phyloP scores from a whole-genome alignment of 2,888 invertebrate species.

The Pollenia amentaria region DNA sequence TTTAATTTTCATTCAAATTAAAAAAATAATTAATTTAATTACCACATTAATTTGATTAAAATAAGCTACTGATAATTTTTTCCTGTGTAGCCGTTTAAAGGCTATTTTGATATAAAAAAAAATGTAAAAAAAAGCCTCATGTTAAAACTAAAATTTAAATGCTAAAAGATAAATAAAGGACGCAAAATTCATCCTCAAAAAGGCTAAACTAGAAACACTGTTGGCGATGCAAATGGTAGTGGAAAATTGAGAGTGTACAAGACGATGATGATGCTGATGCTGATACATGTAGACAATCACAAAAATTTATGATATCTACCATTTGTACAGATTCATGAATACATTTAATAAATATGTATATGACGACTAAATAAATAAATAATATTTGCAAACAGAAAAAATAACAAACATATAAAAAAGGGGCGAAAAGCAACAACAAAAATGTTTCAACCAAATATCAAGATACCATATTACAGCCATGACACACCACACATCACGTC shows the following conservation, averaged over 20 bases:
- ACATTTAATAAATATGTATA: slow-evolving; percentile 35
- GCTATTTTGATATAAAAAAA: too few species aligned
- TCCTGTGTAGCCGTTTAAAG: too few species aligned
- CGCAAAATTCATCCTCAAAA: too few species aligned
- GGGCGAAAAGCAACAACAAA: slow-evolving; percentile 13
- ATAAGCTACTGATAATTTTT: too few species aligned
- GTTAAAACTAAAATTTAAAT: too few species aligned
- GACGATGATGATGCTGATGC: not conserved
- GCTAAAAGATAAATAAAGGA: too few species aligned
- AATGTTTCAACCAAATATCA: slow-evolving; percentile 47
- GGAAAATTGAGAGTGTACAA: not conserved
- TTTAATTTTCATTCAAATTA: too few species aligned
- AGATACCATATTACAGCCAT: slow-evolving; percentile 30
- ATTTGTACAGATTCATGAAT: slow-evolving; percentile 57
- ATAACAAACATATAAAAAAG: not conserved
- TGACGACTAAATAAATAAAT: slow-evolving; percentile 60
- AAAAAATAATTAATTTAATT: too few species aligned
- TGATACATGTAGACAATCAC: slow-evolving; percentile 42
- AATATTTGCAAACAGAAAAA: slow-evolving; percentile 11
- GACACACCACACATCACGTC: slow-evolving; percentile 23
- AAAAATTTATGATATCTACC: slow-evolving; percentile 60
- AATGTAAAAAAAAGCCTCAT: too few species aligned
- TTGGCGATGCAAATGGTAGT: not conserved
- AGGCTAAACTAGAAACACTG: not conserved
- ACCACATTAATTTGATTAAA: too few species aligned